Base-by-base conservation (phyloP, 2,888 invertebrate genomes). In the Panopea generosa region DNA sequence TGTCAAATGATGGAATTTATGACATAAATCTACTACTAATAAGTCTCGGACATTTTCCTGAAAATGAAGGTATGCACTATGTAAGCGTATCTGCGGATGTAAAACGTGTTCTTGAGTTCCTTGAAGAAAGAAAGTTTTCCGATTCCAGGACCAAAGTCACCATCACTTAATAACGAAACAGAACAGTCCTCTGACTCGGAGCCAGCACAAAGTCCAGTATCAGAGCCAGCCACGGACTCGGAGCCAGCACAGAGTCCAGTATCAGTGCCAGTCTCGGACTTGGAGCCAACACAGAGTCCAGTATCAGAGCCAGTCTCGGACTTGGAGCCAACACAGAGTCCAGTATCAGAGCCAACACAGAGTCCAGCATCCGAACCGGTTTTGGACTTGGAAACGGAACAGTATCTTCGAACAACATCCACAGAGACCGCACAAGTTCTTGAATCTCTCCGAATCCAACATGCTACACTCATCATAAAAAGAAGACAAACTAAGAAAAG, bases 1-100 rank as follows among this genome's bases (percentile, higher is more conserved):
- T 67, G 16, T 67, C 67, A 26, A 67, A 67, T 50, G 68, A 60
- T 26, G 60, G 68, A 14, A 52, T 3, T 33, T 68, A 52, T 27
- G 50, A 68, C 60, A 26, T 11, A 14, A 20, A 52, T 11, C 20
- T 68, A 14, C 43, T 53, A 4, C 29, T 60, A 18, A 18, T 67
- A 50, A 59, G 38, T 3, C 59, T 67, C 2, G 33, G 26, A 20
- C 43, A 67, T 50, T 67, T 67, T 40, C 59, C 60, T 26, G 68
- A 68, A 60, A 38, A 60, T 38, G 52, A 7, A 20, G 60, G 68
- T 6, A 68, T 60, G 60, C 60, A 68, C 22, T 68, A 60, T 26
- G 18, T 67, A 2, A 67, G 67, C 33, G 26, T 67, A 20, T 18
- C 24, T 40, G 43, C 49, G 18, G 49, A 49, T 49, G 18, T 49